phyloP scores from a whole-genome alignment of 35 echinoderm and acorn worm species.

The Acanthaster planci region DNA sequence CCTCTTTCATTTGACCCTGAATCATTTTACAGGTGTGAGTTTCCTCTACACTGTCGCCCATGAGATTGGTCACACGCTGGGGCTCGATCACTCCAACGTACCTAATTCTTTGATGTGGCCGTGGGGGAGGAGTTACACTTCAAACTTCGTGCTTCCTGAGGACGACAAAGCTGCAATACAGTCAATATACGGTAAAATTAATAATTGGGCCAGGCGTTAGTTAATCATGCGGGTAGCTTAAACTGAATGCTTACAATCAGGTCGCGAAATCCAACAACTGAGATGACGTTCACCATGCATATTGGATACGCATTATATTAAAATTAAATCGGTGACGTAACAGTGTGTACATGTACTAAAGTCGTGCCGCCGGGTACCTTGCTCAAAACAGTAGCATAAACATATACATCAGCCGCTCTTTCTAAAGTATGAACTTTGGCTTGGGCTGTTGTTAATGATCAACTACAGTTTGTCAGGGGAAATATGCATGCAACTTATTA shows the following conservation, averaged over 20 bases:
- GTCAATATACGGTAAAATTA: constrained; percentile 78
- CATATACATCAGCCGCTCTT: too few species aligned
- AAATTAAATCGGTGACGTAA: too few species aligned
- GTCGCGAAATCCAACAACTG: background rate
- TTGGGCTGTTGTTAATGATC: too few species aligned
- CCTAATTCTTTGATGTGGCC: constrained; percentile 81
- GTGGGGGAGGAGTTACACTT: constrained; percentile 53
- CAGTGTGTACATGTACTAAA: too few species aligned
- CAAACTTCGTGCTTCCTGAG: constrained; percentile 61
- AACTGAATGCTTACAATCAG: background rate
- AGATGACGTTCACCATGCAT: background rate
- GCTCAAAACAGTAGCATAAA: too few species aligned
- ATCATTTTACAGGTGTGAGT: constrained; percentile 57
- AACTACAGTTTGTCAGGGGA: too few species aligned
- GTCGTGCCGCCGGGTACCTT: too few species aligned
- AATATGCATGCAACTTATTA: too few species aligned
- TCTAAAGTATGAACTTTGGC: too few species aligned
- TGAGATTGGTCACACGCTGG: constrained; percentile 84
- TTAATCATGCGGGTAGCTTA: background rate
- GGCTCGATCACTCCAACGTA: constrained; percentile 76
- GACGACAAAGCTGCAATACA: constrained; percentile 85
- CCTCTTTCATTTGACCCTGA: background rate
- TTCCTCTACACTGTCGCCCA: constrained; percentile 76
- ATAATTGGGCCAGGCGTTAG: background rate
- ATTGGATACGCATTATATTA: background rate